Base-by-base conservation (phyloP, 2,113 vertebrate genomes). In the Phyllostomus discolor region DNA sequence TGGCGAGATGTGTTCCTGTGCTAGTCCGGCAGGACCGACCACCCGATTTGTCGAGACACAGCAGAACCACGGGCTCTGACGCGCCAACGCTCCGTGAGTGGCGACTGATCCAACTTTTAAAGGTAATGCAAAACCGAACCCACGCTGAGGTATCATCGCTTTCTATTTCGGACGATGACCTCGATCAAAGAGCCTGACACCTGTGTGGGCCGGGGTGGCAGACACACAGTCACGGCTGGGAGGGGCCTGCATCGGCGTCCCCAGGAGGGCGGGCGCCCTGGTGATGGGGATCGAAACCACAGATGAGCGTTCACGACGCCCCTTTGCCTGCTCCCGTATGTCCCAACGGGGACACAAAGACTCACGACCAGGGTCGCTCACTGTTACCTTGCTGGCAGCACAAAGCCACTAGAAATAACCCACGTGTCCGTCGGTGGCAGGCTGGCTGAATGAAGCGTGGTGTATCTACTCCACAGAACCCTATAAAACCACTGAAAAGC, bases 361-460 rank as follows among this genome's bases (percentile, higher is more conserved):
- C 86, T 28, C 10, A 12, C 4, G 67, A 17, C 43, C 85, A 28
- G 54, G 22, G 35, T n/a, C 26, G 9, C 10, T 59, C 38, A 59
- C 67, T 3, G 0, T 62, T 52, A 75, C 17, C 28, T 2, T 31
- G 26, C 35, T n/a, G 50, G 17, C 10, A 43, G 22, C 0, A 41
- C 28, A 31, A 33, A 72, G 85, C 41, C 22, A 2, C 52, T 9
- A n/a, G 46, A 66, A 84, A 70, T 17, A 67, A 78, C 31, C 50
- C 10, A 62, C 43, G 12, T 14, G 46, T 17, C 87, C 72, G 11
- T 26, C 79, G 10, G 43, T 1, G 35, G n/a, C 8, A 41, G 41
- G 11, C 9, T 50, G 26, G 19, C 38, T 67, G 76, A 10, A 73
- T 24, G 46, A n/a, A 80, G 33, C 5, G 16, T 17, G 16, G 16